Percentiles rank a stretch among this genome's conserved stretches.
Evolutionary conservation across 2,797 vertebrate species (phyloP).

Genomic region (Eutrigla gurnardus): DNA sequence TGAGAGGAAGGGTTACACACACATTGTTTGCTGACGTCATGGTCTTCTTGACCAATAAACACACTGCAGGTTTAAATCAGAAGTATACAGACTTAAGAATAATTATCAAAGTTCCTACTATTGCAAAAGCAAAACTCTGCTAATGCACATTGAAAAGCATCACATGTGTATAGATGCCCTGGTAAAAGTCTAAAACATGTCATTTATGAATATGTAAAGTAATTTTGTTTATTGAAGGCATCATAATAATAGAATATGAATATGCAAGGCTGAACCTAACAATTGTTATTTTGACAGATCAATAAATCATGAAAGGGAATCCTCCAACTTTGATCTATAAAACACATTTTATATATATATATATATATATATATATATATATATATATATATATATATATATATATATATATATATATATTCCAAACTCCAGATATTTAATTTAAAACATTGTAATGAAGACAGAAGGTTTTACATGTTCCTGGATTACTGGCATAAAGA

Average conservation of each 20-base stretch:
- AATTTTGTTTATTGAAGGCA: too few relatives aligned
- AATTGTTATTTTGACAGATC: neutral
- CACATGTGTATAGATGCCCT: neutral
- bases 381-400: too few relatives aligned
- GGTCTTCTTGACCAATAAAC: neutral
- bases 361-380: too few relatives aligned
- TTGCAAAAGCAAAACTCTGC: neutral
- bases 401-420: too few relatives aligned
- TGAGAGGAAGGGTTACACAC: slow-evolving; percentile 36
- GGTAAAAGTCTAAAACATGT: neutral
- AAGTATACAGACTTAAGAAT: neutral
- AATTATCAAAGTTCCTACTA: neutral
- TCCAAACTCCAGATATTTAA: too few relatives aligned
- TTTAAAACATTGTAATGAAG: neutral
- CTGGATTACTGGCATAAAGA: neutral
- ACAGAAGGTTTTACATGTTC: neutral
- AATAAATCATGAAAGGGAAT: neutral
- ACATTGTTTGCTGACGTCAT: too few relatives aligned
- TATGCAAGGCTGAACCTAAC: neutral
- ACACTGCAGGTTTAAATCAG: neutral
- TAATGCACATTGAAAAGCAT: neutral
- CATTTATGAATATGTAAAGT: neutral
- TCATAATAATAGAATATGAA: neutral
- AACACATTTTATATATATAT: too few relatives aligned
- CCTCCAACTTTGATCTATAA: neutral